These are phyloP conservation scores for Mola mola DNA, from an alignment of 2,113 vertebrate genomes.

Conservation along the genomic window DNA sequence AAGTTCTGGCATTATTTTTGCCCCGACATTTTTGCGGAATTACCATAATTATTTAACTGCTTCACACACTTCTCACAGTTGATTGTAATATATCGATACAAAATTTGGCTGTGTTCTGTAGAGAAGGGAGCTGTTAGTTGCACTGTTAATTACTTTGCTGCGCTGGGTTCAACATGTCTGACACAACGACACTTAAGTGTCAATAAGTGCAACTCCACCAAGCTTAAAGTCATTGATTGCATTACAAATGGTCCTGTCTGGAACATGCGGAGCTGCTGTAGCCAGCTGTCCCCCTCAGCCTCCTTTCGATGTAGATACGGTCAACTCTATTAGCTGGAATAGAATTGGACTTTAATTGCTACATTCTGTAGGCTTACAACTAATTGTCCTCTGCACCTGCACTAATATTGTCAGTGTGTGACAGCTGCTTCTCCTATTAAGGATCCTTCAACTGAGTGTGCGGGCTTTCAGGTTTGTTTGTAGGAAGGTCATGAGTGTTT, in stretches of 20 bases:
- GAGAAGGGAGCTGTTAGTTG: constrained; percentile 14
- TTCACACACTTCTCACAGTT: constrained; percentile 40
- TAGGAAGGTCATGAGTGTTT: constrained; percentile 10
- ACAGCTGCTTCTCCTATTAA: constrained; percentile 21
- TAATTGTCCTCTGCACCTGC: constrained; percentile 44
- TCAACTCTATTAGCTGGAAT: constrained; percentile 52
- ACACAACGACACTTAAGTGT: constrained; percentile 43
- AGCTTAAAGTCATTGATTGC: constrained; percentile 53
- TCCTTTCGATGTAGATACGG: constrained; percentile 36
- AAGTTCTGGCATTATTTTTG: constrained; percentile 30
- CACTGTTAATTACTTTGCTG: constrained; percentile 32
- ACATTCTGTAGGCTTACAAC: constrained; percentile 40
- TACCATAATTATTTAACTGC: constrained; percentile 56
- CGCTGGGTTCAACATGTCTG: constrained; percentile 36
- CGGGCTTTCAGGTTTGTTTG: constrained; percentile 23
- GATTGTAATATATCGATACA: constrained; percentile 38
- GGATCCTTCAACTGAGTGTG: constrained; percentile 14
- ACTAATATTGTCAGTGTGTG: constrained; percentile 33
- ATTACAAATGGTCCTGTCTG: constrained; percentile 44
- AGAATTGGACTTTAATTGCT: constrained; percentile 48
- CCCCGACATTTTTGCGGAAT: constrained; percentile 21
- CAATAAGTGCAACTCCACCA: constrained; percentile 37
- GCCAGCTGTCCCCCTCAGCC: constrained; percentile 29
- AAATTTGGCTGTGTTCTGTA: constrained; percentile 32
- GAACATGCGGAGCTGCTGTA: constrained; percentile 37